phyloP scores from a whole-genome alignment of 1,140 invertebrate genomes.

The Temnothorax longispinosus region DNA sequence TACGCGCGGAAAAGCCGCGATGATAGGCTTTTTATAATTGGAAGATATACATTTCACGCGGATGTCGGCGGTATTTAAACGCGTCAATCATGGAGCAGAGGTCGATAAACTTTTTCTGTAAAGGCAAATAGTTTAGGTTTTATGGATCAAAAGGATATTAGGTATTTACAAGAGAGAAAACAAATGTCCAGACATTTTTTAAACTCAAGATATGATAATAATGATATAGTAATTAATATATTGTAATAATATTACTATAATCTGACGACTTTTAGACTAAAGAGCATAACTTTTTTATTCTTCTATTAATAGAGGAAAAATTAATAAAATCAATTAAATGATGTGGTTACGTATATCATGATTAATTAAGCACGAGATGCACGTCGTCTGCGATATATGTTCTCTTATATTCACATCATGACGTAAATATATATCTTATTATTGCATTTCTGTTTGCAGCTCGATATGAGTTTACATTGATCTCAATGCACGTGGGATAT shows the following conservation, averaged over 20 bases:
- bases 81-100: not conserved
- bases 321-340: not conserved
- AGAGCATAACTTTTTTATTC: not conserved
- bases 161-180: too few relatives aligned
- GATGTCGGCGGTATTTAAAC: not conserved
- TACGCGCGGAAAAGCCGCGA: not conserved
- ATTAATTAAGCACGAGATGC: not conserved
- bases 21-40: conserved; percentile 20
- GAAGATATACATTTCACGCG: conserved; percentile 15
- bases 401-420: too few relatives aligned
- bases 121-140: not conserved
- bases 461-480: not conserved
- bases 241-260: not conserved
- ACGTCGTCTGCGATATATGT: not conserved
- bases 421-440: not conserved
- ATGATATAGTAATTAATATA: too few relatives aligned
- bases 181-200: not conserved
- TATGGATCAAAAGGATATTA: too few relatives aligned
- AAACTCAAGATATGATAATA: not conserved
- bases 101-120: not conserved
- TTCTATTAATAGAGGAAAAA: not conserved
- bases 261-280: not conserved
- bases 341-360: not conserved
- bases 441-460: not conserved
- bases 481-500: not conserved